Percentiles rank a stretch among this genome's conserved stretches.
phyloP scores from a whole-genome alignment of 2,113 vertebrate genomes.

The Thryonomys swinderianus region DNA sequence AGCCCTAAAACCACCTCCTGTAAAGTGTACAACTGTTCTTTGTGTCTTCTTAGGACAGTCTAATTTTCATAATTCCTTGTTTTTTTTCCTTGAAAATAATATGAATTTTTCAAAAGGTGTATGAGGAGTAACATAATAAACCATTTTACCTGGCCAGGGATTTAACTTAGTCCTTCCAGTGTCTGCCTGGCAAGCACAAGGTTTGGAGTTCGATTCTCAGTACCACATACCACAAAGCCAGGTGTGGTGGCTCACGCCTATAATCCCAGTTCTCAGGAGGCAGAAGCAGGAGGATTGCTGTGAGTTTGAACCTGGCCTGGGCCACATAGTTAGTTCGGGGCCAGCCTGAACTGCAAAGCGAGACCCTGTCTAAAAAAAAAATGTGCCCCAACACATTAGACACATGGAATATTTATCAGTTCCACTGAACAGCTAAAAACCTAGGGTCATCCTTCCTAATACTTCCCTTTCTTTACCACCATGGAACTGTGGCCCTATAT shows the following conservation, averaged over 20 bases:
- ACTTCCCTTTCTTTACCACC: neutral
- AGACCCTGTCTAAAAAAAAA: too few relatives aligned
- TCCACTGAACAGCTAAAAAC: neutral
- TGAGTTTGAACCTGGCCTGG: too few relatives aligned
- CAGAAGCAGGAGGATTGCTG: too few relatives aligned
- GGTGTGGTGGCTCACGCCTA: too few relatives aligned
- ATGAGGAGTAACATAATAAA: neutral
- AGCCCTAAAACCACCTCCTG: neutral
- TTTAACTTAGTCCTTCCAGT: too few relatives aligned
- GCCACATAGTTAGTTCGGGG: too few relatives aligned
- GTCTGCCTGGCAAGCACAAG: too few relatives aligned
- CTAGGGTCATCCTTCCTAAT: neutral
- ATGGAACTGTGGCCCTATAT: neutral
- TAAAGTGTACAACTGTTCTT: neutral
- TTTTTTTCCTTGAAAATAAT: slow-evolving; percentile 37
- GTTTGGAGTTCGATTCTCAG: too few relatives aligned
- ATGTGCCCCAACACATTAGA: neutral
- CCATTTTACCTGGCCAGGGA: neutral
- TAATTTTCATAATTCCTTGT: neutral
- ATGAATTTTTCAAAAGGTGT: neutral
- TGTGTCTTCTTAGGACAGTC: neutral
- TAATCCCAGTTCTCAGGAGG: too few relatives aligned
- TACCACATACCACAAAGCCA: too few relatives aligned
- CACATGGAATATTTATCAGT: neutral
- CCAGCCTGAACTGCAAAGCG: too few relatives aligned